phyloP scores from a whole-genome alignment of 2,888 invertebrate species.

The Nomada flava region DNA sequence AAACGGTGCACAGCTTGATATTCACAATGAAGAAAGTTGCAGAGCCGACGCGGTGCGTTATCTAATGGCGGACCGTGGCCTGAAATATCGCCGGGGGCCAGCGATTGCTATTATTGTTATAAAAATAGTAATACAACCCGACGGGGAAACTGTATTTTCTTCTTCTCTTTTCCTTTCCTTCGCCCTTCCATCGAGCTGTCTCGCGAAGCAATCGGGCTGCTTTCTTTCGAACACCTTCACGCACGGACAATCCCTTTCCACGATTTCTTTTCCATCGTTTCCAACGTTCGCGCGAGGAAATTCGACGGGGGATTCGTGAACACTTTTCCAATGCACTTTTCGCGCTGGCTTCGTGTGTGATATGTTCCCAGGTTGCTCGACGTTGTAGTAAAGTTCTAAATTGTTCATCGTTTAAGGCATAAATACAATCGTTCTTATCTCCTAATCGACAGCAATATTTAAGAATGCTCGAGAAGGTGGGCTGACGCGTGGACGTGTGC shows the following conservation, averaged over 20 bases:
- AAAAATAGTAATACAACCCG: conserved; percentile 42
- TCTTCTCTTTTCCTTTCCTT: neutral
- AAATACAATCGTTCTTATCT: too few relatives aligned
- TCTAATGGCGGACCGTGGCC: conserved; percentile 40
- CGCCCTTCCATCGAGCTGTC: neutral
- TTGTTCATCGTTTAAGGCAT: too few relatives aligned
- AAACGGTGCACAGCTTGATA: conserved; percentile 12
- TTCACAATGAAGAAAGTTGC: conserved; percentile 46
- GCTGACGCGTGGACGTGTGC: conserved; percentile 62
- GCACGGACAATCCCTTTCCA: conserved; percentile 4
- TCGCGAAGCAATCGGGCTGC: neutral
- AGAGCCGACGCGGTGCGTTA: conserved; percentile 22
- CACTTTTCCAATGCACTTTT: neutral
- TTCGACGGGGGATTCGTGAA: neutral
- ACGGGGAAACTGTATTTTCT: conserved; percentile 27
- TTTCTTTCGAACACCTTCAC: conserved; percentile 12
- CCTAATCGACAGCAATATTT: neutral
- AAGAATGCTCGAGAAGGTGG: conserved; percentile 44
- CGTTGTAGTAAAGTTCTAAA: neutral
- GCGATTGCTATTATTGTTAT: conserved; percentile 40
- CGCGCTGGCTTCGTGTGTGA: conserved; percentile 4
- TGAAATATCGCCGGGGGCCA: conserved; percentile 5
- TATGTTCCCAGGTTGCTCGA: conserved; percentile 21
- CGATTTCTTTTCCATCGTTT: conserved; percentile 25
- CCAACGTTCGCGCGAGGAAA: neutral